Evolutionary conservation across 2,888 invertebrate genomes (phyloP).

Genomic region (Autographa pulchrina): DNA sequence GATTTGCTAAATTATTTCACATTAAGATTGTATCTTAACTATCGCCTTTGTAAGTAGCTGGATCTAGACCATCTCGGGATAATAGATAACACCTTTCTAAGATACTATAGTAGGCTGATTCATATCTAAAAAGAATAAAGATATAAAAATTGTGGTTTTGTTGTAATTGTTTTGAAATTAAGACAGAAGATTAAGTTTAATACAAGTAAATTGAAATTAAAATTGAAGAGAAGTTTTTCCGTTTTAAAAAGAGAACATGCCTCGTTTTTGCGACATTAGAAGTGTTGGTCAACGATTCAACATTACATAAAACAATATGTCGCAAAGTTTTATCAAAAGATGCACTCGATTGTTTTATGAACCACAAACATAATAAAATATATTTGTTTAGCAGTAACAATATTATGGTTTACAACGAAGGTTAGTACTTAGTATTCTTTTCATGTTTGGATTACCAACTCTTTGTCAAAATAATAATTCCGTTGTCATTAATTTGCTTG

Average conservation of each 20-base stretch:
- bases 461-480: not conserved
- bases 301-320: not conserved
- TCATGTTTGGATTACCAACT: not conserved
- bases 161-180: not conserved
- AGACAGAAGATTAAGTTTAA: not conserved
- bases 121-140: not conserved
- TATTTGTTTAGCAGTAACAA: not conserved
- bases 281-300: not conserved
- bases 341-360: not conserved
- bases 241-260: no score
- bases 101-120: not conserved
- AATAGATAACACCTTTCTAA: slow-evolving; percentile 15
- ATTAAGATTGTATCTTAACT: slow-evolving; percentile 46
- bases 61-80: slow-evolving; percentile 23
- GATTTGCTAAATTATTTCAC: slow-evolving; percentile 51
- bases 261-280: no score
- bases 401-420: not conserved
- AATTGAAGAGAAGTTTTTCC: no score
- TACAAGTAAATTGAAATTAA: no score
- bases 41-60: slow-evolving; percentile 22
- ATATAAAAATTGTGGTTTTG: not conserved
- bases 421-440: not conserved
- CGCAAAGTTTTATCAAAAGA: not conserved
- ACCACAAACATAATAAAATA: not conserved
- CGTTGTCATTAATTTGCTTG: slow-evolving; percentile 1